phyloP scores from a whole-genome alignment of 1,140 invertebrate species.

The Laupala kohalensis region DNA sequence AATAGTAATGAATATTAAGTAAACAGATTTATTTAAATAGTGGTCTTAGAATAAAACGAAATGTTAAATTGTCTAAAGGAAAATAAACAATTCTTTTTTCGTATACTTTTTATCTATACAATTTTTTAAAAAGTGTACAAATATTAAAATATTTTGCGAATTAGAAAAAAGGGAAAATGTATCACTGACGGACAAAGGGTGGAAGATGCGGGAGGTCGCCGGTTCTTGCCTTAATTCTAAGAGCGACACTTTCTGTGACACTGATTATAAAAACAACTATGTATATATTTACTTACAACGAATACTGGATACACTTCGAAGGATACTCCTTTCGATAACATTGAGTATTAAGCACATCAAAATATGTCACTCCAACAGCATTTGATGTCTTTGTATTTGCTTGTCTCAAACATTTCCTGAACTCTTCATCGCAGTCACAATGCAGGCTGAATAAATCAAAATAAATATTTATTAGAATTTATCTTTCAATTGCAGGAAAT shows the following conservation, averaged over 20 bases:
- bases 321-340: slow-evolving; percentile 38
- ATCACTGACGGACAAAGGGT: no score
- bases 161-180: no score
- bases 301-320: slow-evolving; percentile 27
- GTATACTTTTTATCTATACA: neutral
- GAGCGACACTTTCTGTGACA: no score
- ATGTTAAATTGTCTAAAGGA: no score
- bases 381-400: slow-evolving; percentile 31
- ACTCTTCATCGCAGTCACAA: slow-evolving; percentile 33
- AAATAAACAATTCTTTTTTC: no score
- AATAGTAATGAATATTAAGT: no score
- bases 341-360: slow-evolving; percentile 39
- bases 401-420: slow-evolving; percentile 37
- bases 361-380: slow-evolving; percentile 39
- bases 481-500: neutral
- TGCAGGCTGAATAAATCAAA: neutral
- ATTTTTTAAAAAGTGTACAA: neutral
- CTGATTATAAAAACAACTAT: neutral
- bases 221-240: no score
- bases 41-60: no score
- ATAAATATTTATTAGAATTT: neutral
- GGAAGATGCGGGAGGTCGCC: no score
- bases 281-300: slow-evolving; percentile 27
- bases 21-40: no score
- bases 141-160: neutral